Evolutionary conservation across 2,888 invertebrate genomes (phyloP).

Genomic region (Yponomeuta cagnagella): DNA sequence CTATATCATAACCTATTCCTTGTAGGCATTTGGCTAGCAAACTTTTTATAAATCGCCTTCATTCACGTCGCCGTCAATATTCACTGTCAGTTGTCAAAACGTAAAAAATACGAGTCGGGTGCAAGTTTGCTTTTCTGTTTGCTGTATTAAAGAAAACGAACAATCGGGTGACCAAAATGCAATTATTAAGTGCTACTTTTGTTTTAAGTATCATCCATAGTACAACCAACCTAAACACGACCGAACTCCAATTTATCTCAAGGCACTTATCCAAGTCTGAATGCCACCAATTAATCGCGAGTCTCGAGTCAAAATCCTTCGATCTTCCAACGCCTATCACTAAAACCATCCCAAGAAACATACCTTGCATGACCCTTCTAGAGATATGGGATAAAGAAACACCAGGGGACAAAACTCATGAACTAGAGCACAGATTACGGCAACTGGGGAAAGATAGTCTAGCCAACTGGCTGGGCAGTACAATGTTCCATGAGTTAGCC

Average conservation of each 20-base stretch:
- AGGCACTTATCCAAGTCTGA: conserved; percentile 72
- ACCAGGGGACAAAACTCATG: conserved; percentile 72
- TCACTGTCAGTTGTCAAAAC: not conserved
- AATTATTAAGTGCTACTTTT: not conserved
- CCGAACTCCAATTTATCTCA: conserved; percentile 57
- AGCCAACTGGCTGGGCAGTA: conserved; percentile 77
- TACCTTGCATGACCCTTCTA: conserved; percentile 73
- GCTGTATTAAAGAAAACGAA: not conserved
- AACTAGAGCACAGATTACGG: conserved; percentile 70
- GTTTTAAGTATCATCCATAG: conserved; percentile 6
- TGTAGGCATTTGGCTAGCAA: not conserved
- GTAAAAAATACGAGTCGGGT: not conserved
- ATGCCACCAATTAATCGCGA: conserved; percentile 74
- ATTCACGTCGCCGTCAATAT: not conserved
- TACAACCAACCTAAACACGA: conserved; percentile 19
- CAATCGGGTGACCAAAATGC: not conserved
- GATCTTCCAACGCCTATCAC: conserved; percentile 33
- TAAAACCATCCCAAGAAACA: conserved; percentile 57
- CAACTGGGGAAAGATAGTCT: conserved; percentile 74
- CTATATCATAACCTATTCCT: too few species aligned
- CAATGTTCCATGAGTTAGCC: conserved; percentile 72
- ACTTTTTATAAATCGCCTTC: not conserved
- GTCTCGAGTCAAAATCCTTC: conserved; percentile 65
- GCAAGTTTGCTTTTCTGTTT: not conserved
- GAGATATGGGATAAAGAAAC: conserved; percentile 78